A percentile compares a stretch with the other conserved stretches of the same genome.
These are phyloP conservation scores for Siniperca knerii DNA, from an alignment of 2,113 vertebrate species.

Conservation along the genomic window DNA sequence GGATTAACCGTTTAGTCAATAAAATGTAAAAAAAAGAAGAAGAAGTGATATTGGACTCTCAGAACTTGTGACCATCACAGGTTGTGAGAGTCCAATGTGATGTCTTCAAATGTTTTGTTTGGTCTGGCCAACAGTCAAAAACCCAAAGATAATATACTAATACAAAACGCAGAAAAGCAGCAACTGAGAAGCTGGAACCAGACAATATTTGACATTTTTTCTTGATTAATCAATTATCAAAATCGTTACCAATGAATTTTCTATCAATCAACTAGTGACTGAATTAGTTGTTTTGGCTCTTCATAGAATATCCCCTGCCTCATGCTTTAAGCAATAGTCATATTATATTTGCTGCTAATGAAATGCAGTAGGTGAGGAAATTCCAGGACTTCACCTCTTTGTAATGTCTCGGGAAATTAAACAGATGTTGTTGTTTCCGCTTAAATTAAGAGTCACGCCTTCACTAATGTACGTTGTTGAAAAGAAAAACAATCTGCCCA, in stretches of 20 bases:
- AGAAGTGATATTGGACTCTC: no score
- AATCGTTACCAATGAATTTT: no score
- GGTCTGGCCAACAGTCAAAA: no score
- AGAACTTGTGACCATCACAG: no score
- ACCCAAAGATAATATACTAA: no score
- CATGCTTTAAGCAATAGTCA: background rate
- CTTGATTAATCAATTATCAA: background rate
- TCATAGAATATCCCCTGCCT: no score
- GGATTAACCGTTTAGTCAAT: no score
- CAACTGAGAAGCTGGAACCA: background rate
- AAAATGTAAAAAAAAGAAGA: no score
- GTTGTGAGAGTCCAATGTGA: no score
- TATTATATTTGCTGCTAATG: background rate
- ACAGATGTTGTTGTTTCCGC: background rate
- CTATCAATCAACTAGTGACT: no score
- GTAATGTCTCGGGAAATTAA: slow-evolving; percentile 20
- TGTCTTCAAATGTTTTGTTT: background rate
- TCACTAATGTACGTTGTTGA: background rate
- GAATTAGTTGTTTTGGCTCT: no score
- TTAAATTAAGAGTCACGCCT: background rate
- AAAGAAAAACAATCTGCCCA: slow-evolving; percentile 7
- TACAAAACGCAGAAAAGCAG: no score
- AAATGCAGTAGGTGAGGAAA: slow-evolving; percentile 2
- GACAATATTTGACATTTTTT: background rate
- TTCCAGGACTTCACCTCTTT: background rate